Conservation (phyloP, 2,113 vertebrate genomes). For the Chloebia gouldiae region DNA sequence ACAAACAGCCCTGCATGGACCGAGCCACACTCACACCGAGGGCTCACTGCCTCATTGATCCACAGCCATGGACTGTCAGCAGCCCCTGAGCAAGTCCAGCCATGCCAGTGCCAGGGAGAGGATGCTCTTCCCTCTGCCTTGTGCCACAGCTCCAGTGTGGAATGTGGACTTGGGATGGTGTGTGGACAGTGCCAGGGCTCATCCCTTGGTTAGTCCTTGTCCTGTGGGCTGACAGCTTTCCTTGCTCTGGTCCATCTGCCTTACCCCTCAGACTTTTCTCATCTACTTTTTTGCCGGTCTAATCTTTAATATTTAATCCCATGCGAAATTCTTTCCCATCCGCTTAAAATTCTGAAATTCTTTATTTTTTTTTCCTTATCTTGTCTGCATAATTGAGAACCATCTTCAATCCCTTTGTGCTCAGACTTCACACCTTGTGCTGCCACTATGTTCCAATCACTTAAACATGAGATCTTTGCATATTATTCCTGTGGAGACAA, state of each 20-base stretch:
- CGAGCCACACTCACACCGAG: fast-evolving
- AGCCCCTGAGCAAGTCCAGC: background rate
- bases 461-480: background rate
- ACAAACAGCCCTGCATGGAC: background rate
- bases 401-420: background rate
- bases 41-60: background rate
- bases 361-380: background rate
- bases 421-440: background rate
- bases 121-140: background rate
- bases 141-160: background rate
- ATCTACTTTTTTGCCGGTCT: background rate
- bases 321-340: background rate
- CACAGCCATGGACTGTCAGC: background rate
- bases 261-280: background rate
- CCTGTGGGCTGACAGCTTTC: background rate
- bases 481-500: background rate
- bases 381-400: background rate
- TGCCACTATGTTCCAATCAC: background rate
- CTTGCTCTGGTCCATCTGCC: background rate
- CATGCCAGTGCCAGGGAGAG: background rate
- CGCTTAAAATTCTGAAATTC: background rate
- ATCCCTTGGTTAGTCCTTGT: background rate
- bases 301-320: background rate
- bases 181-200: background rate
- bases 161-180: background rate